Base-by-base conservation (phyloP, 2,113 vertebrate genomes). In the Stigmatopora argus region DNA sequence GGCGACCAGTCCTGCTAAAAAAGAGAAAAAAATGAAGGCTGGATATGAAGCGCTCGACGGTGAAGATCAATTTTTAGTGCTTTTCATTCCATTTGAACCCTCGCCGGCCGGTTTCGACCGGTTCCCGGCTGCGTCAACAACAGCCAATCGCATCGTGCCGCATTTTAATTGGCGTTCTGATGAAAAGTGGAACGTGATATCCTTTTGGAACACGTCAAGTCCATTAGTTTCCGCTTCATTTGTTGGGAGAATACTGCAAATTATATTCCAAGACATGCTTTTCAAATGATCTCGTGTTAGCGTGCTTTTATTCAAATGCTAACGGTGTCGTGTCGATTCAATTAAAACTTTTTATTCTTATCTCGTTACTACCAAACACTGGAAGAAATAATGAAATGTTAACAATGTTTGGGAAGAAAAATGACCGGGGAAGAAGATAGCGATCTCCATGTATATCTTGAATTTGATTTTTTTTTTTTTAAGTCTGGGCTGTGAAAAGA, bases 351-450 rank as follows among this genome's bases (percentile, higher is more conserved):
- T 73, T 63, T 66, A 15, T 66, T 56, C 64, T 78, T 74, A 78
- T 79, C 77, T 62, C 1, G 68, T 59, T 60, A 38, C 57, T 1
- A 60, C 35, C 58, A 21, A 35, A 60, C 35, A 41, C 18, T 12
- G 9, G 13, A 23, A 23, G 21, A 17, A 23, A 31, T 60, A 60
- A 44, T 60, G 10, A 60, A 41, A 44, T n/a, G 58, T 60, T 41
- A 60, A 9, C n/a, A 19, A 41, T 60, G 58, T 60, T 41, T 60
- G 18, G 34, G 4, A 60, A 60, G 35, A 60, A 19, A 59, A 60
- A 62, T 80, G 68, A 78, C 71, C 75, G 35, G 74, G 51, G 67
- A 73, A 78, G 67, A 85, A 52, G 58, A 64, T 83, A 87, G 85
- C 70, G 80, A 89, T 87, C 64, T 70, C 38, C 19, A 19, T 53